Base-by-base conservation (phyloP, 2,797 vertebrate species). In the Lepus oiostolus region DNA sequence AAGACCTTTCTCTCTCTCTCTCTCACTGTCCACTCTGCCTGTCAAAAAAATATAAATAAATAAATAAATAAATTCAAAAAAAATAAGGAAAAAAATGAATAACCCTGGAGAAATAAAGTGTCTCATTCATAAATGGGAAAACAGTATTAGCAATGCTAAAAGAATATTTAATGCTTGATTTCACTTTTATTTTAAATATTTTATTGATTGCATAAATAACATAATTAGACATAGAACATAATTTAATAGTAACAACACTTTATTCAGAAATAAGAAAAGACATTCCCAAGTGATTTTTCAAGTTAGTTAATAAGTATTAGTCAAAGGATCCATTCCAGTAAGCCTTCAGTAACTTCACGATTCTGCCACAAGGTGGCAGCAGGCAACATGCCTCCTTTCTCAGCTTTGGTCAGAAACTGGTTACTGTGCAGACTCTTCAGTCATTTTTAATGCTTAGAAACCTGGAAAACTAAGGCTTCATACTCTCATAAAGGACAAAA, bases 341-440 rank as follows among this genome's bases (percentile, higher is more conserved):
- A 2, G 3, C 76, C 80, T 82, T 91, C 24, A 7, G 76, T 90
- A 87, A n/a, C 38, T 81, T 60, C 58, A 86, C 12, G 62, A 26
- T 92, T 90, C 16, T 52, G 62, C 92, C 97, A 96, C 92, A 8
- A 88, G 96, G 54, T 96, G 97, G 96, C 96, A 96, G 85, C 67
- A 94, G 60, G n/a, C 7, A 1, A 54, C 19, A 26, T 0, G 7
- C 22, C 60, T 71, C 68, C 19, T 58, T 32, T 38, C 32, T 12
- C 62, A 60, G 54, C 10, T 32, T 35, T 76, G 19, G 1, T 16
- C 54, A 58, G 2, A 58, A 58, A 58, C 65, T 50, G 1, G 30
- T 30, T 58, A 17, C 42, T 22, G 1, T 1, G 58, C 8, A 76
- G 22, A 28, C 2, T 28, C 38, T 11, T 21, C 4, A 0, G 7